Evolutionary conservation across 2,888 invertebrate species (phyloP).

Genomic region (Ormyrus labotus): DNA sequence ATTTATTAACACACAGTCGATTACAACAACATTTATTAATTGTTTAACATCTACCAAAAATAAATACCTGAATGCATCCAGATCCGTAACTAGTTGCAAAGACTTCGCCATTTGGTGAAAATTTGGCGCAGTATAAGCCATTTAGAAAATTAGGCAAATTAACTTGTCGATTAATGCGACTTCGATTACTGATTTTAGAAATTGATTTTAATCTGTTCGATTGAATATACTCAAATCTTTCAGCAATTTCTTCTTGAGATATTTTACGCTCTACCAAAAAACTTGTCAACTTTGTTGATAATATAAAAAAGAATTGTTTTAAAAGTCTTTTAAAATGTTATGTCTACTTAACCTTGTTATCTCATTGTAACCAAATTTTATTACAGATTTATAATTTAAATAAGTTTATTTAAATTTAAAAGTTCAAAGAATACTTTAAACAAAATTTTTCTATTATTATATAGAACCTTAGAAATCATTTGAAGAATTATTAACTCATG

Average conservation of each 20-base stretch:
- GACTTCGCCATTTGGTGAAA: conserved; percentile 74
- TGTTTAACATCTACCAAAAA: background rate
- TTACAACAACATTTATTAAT: background rate
- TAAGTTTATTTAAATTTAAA: too few species aligned
- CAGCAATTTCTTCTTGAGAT: conserved; percentile 60
- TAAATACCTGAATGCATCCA: conserved; percentile 78
- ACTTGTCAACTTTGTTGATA: conserved; percentile 28
- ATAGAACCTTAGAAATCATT: too few species aligned
- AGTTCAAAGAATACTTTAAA: too few species aligned
- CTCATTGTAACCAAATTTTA: too few species aligned
- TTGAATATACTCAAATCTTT: conserved; percentile 61
- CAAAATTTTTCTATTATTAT: too few species aligned
- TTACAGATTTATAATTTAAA: too few species aligned
- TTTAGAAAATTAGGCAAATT: conserved; percentile 67
- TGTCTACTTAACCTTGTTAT: too few species aligned
- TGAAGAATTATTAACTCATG: too few species aligned
- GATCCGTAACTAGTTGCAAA: conserved; percentile 77
- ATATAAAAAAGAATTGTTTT: too few species aligned
- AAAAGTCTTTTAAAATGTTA: too few species aligned
- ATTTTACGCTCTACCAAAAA: conserved; percentile 60
- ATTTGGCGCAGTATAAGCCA: conserved; percentile 74
- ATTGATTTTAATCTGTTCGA: conserved; percentile 58
- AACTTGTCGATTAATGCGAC: conserved; percentile 63
- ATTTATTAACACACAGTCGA: background rate
- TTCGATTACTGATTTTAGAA: conserved; percentile 56